Percentiles rank a stretch among this genome's conserved stretches.
Conservation (phyloP, 1,140 invertebrate species). For the Drosophila virilis region DNA sequence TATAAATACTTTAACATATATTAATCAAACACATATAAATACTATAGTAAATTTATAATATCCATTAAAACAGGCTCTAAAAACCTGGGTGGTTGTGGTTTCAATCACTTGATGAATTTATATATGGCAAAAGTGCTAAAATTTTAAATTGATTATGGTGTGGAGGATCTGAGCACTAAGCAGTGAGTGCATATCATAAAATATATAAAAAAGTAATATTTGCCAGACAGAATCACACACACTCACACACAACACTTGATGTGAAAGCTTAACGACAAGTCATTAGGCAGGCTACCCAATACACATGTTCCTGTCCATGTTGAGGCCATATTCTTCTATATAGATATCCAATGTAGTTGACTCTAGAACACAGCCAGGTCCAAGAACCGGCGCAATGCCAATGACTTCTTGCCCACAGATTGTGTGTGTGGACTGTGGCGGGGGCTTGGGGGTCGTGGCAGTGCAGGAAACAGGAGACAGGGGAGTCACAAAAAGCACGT, state of each 20-base stretch:
- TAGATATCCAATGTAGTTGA: conserved; percentile 52
- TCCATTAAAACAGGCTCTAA: background rate
- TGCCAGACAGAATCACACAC: background rate
- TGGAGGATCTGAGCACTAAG: background rate
- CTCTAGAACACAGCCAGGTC: conserved; percentile 19
- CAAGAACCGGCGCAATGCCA: conserved; percentile 57
- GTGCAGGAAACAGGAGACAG: conserved; percentile 24
- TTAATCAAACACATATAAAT: background rate
- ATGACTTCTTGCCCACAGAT: conserved; percentile 60
- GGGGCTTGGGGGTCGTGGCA: background rate
- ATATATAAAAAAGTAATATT: conserved; percentile 38
- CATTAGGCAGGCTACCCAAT: conserved; percentile 46
- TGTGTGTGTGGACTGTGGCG: conserved; percentile 3
- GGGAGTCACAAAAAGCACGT: conserved; percentile 45
- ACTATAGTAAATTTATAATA: background rate
- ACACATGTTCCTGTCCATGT: conserved; percentile 40
- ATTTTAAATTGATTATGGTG: conserved; percentile 32
- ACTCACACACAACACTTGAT: conserved; percentile 22
- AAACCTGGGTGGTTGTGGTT: background rate
- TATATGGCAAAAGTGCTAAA: conserved; percentile 36
- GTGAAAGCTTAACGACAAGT: conserved; percentile 57
- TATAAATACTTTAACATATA: background rate
- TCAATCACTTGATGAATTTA: conserved; percentile 18
- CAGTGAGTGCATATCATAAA: conserved; percentile 49
- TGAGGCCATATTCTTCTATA: conserved; percentile 46